These are phyloP conservation scores for Tipula lateralis DNA, from an alignment of 2,888 invertebrate genomes.

Conservation along the genomic window DNA sequence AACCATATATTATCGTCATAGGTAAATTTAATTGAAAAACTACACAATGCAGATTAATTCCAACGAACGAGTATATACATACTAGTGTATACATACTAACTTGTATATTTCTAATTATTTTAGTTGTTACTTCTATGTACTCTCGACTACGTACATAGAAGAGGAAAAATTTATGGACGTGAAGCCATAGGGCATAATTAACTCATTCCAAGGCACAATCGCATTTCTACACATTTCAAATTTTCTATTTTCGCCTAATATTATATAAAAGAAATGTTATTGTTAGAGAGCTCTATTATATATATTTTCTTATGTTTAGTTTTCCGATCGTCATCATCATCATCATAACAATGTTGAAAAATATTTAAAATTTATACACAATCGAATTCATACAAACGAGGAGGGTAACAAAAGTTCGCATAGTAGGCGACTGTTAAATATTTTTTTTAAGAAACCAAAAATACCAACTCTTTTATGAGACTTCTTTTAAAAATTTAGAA, in stretches of 20 bases:
- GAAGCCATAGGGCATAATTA: not conserved
- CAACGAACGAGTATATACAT: not conserved
- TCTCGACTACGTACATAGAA: not conserved
- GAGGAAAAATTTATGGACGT: not conserved
- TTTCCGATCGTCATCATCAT: not conserved
- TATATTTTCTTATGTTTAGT: not conserved
- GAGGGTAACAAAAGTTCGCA: no score
- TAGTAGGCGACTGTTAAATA: no score
- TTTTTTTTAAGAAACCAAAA: no score
- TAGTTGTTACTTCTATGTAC: not conserved
- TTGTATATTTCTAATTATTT: not conserved
- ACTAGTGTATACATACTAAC: not conserved
- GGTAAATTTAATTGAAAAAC: not conserved
- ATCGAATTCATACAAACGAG: not conserved
- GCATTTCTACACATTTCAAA: not conserved
- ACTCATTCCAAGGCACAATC: not conserved
- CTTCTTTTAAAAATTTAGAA: no score
- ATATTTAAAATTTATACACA: not conserved
- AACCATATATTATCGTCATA: not conserved
- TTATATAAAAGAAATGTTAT: not conserved
- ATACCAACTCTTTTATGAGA: no score
- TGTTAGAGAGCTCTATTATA: not conserved
- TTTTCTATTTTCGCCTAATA: not conserved
- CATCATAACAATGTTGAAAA: not conserved
- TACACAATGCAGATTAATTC: not conserved